These are phyloP conservation scores for Nasonia giraulti DNA, from an alignment of 1,140 invertebrate species.

Conservation along the genomic window DNA sequence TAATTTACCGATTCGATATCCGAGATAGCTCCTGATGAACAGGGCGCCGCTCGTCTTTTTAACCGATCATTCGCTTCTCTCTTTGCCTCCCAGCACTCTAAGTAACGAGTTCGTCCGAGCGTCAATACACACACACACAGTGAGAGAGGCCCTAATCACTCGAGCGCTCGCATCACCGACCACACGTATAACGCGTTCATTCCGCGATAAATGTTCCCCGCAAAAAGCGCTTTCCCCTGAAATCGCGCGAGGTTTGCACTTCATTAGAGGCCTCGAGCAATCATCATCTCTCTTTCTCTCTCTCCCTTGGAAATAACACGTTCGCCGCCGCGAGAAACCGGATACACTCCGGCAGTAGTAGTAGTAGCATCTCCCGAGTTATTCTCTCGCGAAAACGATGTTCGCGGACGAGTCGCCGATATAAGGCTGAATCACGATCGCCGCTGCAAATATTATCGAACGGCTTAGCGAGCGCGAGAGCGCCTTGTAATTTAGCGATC, in stretches of 20 bases:
- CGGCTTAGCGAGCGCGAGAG: background rate
- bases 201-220: background rate
- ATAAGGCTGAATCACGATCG: background rate
- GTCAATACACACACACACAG: background rate
- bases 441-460: background rate
- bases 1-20: constrained; percentile 22
- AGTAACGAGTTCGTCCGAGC: background rate
- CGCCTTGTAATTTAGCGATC: constrained; percentile 21
- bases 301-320: constrained; percentile 20
- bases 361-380: background rate
- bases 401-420: background rate
- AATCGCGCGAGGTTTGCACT: constrained; percentile 29
- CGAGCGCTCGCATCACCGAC: background rate
- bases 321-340: background rate
- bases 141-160: constrained; percentile 9
- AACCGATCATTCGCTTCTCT: background rate
- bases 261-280: constrained; percentile 33
- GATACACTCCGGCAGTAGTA: background rate
- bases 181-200: constrained; percentile 28
- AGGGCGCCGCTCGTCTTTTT: background rate
- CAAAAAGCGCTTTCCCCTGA: background rate
- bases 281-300: background rate
- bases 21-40: background rate
- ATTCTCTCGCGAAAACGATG: background rate
- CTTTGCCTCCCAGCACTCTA: background rate